These are phyloP conservation scores for Galeopsomyia nigrocyanea DNA, from an alignment of 2,888 invertebrate genomes.

Conservation along the genomic window DNA sequence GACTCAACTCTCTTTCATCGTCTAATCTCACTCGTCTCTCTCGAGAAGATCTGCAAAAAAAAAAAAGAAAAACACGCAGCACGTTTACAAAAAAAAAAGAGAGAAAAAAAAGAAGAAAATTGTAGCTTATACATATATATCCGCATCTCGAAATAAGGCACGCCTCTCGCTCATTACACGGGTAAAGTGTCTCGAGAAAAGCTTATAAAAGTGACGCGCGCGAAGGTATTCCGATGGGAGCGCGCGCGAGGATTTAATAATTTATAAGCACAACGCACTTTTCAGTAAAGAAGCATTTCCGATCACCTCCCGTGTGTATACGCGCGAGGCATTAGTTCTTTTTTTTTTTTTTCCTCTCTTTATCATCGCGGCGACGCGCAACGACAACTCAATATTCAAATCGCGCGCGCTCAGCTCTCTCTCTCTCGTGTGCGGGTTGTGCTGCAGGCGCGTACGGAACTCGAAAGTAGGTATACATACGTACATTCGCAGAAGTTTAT, in stretches of 20 bases:
- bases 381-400: slow-evolving; percentile 27
- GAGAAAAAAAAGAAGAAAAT: too few relatives aligned
- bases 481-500: slow-evolving; percentile 13
- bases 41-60: not conserved
- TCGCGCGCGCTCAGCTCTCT: not conserved
- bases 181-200: not conserved
- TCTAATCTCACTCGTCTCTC: too few relatives aligned
- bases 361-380: not conserved
- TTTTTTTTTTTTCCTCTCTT: not conserved
- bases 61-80: not conserved
- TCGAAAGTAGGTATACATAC: too few relatives aligned
- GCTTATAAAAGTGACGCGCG: not conserved
- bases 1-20: too few relatives aligned
- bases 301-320: slow-evolving; percentile 18
- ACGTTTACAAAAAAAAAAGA: too few relatives aligned
- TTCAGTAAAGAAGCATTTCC: slow-evolving; percentile 10
- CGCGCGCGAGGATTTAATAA: slow-evolving; percentile 25
- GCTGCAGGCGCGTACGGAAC: not conserved
- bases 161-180: too few relatives aligned
- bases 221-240: slow-evolving; percentile 4
- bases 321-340: slow-evolving; percentile 28
- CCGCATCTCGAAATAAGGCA: too few relatives aligned
- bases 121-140: not conserved
- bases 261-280: slow-evolving; percentile 22
- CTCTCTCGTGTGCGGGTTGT: too few relatives aligned